A percentile compares a stretch with the other conserved stretches of the same genome.
Evolutionary conservation across 2,113 vertebrate genomes (phyloP).

Genomic region (Siniperca knerii): DNA sequence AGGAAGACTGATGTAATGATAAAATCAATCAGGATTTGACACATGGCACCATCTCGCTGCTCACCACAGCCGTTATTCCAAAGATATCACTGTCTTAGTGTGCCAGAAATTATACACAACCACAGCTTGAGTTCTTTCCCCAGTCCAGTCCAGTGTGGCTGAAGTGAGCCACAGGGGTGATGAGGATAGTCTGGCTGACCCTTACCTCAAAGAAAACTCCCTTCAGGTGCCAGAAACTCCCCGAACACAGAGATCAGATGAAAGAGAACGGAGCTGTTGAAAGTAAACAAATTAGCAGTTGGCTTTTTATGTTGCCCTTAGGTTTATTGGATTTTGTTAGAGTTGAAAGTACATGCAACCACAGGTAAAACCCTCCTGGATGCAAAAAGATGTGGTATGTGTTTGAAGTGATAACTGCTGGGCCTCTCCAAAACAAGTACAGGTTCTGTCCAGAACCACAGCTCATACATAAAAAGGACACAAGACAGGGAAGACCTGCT

Average conservation of each 20-base stretch:
- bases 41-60: slow-evolving; percentile 43
- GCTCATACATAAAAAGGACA: slow-evolving; percentile 13
- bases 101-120: slow-evolving; percentile 39
- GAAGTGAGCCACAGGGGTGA: slow-evolving; percentile 52
- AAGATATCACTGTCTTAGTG: slow-evolving; percentile 43
- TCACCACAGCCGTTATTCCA: slow-evolving; percentile 35
- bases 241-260: slow-evolving; percentile 46
- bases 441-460: slow-evolving; percentile 26
- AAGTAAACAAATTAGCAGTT: slow-evolving; percentile 75
- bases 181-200: slow-evolving; percentile 59
- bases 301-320: slow-evolving; percentile 55
- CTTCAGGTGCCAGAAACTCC: slow-evolving; percentile 64
- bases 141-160: slow-evolving; percentile 14
- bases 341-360: slow-evolving; percentile 53
- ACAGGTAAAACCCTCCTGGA: slow-evolving; percentile 56
- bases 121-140: slow-evolving; percentile 46
- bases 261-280: slow-evolving; percentile 61
- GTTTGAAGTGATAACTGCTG: slow-evolving; percentile 63
- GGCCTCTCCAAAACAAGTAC: slow-evolving; percentile 23
- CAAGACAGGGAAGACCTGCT: background rate
- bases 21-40: slow-evolving; percentile 62
- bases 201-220: slow-evolving; percentile 50
- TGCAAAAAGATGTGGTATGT: slow-evolving; percentile 50
- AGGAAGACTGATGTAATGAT: slow-evolving; percentile 57
- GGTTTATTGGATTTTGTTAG: slow-evolving; percentile 51